These are phyloP conservation scores for Sturnira hondurensis DNA, from an alignment of 2,113 vertebrate species.

Conservation along the genomic window DNA sequence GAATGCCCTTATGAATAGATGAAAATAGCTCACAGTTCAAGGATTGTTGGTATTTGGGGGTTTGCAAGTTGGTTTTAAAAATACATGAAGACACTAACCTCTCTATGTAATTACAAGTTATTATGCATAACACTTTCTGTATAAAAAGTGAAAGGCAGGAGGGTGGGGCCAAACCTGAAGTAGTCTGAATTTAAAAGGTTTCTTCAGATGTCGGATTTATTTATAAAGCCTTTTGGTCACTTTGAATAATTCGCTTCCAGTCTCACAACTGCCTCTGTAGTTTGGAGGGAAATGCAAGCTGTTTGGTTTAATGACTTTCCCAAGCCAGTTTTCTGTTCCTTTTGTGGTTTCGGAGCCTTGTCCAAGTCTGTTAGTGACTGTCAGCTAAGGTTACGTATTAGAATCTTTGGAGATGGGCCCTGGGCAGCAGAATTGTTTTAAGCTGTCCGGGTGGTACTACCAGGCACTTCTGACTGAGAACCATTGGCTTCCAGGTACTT, in stretches of 20 bases:
- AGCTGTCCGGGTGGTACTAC: neutral
- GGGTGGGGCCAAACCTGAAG: neutral
- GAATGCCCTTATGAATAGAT: neutral
- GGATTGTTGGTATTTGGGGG: neutral
- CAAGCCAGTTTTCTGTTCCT: neutral
- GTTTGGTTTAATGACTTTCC: neutral
- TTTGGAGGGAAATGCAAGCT: neutral
- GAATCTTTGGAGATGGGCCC: neutral
- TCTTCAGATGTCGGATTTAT: neutral
- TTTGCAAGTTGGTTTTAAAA: slow-evolving; percentile 13
- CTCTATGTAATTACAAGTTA: neutral
- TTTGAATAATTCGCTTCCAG: neutral
- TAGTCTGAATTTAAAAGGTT: neutral
- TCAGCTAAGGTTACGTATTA: neutral
- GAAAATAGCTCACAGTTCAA: neutral
- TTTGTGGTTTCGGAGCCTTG: neutral
- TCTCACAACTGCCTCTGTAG: neutral
- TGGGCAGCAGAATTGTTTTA: neutral
- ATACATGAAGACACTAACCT: neutral
- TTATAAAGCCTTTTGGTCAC: neutral
- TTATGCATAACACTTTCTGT: neutral
- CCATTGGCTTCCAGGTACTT: neutral
- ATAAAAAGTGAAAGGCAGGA: neutral
- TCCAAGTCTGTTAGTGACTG: neutral
- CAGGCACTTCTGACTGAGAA: neutral